These are phyloP conservation scores for Phymanthus crucifer DNA, from an alignment of 92 coral and sea anemone genomes.

Conservation along the genomic window DNA sequence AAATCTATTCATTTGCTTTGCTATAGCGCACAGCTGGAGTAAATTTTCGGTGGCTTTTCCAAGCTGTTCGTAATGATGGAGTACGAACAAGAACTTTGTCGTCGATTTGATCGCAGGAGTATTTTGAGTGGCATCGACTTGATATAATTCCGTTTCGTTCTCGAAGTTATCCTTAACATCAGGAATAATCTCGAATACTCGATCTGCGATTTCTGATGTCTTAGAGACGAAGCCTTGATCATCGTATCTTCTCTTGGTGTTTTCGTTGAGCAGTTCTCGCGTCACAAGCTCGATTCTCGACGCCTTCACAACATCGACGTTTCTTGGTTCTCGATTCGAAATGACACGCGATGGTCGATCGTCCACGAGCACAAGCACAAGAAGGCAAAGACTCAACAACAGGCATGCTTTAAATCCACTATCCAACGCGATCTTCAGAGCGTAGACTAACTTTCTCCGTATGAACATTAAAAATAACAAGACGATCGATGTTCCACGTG, in stretches of 20 bases:
- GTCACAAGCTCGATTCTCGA: slow-evolving; percentile 39
- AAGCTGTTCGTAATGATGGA: slow-evolving; percentile 94
- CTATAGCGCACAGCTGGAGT: slow-evolving; percentile 84
- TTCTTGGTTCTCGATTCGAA: not conserved
- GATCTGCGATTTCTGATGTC: slow-evolving; percentile 45
- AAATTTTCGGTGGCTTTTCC: slow-evolving; percentile 95
- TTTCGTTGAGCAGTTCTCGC: slow-evolving; percentile 32
- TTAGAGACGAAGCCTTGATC: slow-evolving; percentile 42
- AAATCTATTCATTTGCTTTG: slow-evolving; percentile 59
- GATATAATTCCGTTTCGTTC: slow-evolving; percentile 46
- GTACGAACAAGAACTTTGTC: slow-evolving; percentile 73
- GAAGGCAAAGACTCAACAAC: slow-evolving; percentile 15
- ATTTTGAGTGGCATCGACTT: slow-evolving; percentile 32
- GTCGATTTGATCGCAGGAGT: slow-evolving; percentile 11
- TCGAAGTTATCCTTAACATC: slow-evolving; percentile 15
- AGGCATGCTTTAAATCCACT: slow-evolving; percentile 26
- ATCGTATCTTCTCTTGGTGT: slow-evolving; percentile 5
- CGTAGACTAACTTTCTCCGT: slow-evolving; percentile 21
- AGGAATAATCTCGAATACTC: slow-evolving; percentile 60
- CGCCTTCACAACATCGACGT: not conserved
- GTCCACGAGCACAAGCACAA: slow-evolving; percentile 10
- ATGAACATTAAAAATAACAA: slow-evolving; percentile 19
- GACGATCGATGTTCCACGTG: not conserved
- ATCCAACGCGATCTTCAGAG: slow-evolving; percentile 23
- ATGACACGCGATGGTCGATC: slow-evolving; percentile 6